Evolutionary conservation across 2,888 invertebrate species (phyloP), one percentile per base, ranked within the genome.

Genomic region (Netelia fuscicornis): DNA sequence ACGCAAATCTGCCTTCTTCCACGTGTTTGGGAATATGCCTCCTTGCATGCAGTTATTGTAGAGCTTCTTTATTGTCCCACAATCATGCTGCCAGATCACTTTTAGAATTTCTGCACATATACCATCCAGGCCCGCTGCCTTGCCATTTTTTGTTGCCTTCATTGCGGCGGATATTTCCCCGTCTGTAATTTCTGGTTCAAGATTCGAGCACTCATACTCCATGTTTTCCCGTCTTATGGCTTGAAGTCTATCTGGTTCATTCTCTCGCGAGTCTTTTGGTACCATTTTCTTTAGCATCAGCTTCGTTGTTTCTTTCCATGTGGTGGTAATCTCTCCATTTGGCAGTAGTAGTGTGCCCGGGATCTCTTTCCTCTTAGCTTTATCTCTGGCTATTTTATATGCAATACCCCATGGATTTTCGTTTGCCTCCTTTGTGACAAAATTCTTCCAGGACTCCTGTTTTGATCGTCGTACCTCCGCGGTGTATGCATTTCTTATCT

Each of bases 21-120:
- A 86, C 2, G n/a, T 54, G 0, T 44, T 75, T 0, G 86, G 86
- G 2, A 87, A 72, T 8, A 10, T 44, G 0, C 83, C 81, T 1
- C 68, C 44, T 37, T 42, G 17, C 0, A 87, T n/a, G 68, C 86
- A 87, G 17, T 70, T 67, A 62, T 88, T 87, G 13, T 62, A 84
- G 0, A 88, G 44, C 62, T 76, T 10, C 48, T 17, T 2, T 20
- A 84, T 20, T 0, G 2, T 1, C n/a, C 20, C n/a, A 1, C 11
- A 2, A 9, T 64, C 42, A 2, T 11, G 2, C 0, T 11, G n/a
- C 77, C 78, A 83, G 5, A 78, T 20, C 3, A 37, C 42, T 9
- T 72, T 60, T 1, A 74, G 2, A 0, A 74, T 23, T 25, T 74
- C 74, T 2, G 25, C 23, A 1, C 5, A 8, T 6, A 82, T 25